Evolutionary conservation across 2,113 vertebrate genomes (phyloP).

Genomic region (Psophia crepitans): DNA sequence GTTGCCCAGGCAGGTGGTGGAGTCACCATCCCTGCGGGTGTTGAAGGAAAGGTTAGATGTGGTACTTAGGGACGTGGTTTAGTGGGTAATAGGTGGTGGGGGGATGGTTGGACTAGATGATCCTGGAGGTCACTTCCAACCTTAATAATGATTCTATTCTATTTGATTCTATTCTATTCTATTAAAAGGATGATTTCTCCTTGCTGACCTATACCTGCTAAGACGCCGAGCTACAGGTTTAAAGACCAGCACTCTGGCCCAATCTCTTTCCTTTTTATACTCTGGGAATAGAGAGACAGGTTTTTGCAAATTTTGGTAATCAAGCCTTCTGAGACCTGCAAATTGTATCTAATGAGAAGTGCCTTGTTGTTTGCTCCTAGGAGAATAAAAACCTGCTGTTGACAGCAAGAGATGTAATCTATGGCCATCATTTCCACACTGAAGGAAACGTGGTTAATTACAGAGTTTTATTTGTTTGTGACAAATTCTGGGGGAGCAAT

Average conservation of each 20-base stretch:
- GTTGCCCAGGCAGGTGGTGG: no score
- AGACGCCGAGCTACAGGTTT: neutral
- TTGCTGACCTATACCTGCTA: neutral
- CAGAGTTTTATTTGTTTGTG: constrained; percentile 6
- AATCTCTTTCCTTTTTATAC: neutral
- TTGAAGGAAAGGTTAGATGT: no score
- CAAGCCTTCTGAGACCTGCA: neutral
- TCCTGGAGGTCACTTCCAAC: no score
- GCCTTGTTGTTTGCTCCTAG: neutral
- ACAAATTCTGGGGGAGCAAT: neutral
- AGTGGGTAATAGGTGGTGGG: no score
- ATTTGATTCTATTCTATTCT: no score
- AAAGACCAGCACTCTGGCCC: neutral
- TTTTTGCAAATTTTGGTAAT: neutral
- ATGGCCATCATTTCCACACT: neutral
- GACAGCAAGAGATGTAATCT: constrained; percentile 5
- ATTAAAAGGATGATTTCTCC: constrained; percentile 1
- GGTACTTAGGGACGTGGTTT: no score
- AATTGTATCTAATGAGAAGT: neutral
- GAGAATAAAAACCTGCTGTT: constrained; percentile 9
- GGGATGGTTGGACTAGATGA: no score
- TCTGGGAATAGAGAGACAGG: neutral
- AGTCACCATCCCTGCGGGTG: no score
- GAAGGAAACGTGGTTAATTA: constrained; percentile 3
- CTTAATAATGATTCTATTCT: no score